Evolutionary conservation across 2,888 invertebrate genomes (phyloP).

Genomic region (Oscheius myriophilus): DNA sequence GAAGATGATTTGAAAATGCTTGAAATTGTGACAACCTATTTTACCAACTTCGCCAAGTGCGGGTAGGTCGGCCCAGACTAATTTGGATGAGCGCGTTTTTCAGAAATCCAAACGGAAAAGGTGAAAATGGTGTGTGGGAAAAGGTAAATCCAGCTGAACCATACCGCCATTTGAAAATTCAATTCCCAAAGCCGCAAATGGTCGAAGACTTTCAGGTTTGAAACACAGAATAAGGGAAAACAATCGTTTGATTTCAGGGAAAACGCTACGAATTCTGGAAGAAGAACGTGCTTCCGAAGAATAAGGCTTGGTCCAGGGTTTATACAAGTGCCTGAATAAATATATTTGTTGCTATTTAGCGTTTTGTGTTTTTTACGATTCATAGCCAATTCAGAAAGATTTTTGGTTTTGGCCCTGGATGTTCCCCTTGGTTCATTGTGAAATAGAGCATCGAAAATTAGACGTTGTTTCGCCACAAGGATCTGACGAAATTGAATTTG

Average conservation of each 20-base stretch:
- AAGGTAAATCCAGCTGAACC: neutral
- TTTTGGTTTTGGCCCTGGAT: too few relatives aligned
- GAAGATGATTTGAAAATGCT: constrained; percentile 53
- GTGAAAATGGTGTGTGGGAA: constrained; percentile 7
- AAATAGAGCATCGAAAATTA: too few relatives aligned
- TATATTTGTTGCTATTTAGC: too few relatives aligned
- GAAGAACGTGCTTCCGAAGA: constrained; percentile 10
- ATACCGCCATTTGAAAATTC: constrained; percentile 14
- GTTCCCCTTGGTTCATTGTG: too few relatives aligned
- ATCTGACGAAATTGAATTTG: too few relatives aligned
- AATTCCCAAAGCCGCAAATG: constrained; percentile 10
- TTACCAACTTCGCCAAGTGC: constrained; percentile 59
- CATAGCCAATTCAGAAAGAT: too few relatives aligned
- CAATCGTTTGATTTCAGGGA: constrained; percentile 1
- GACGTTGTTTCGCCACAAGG: too few relatives aligned
- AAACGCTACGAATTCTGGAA: constrained; percentile 19
- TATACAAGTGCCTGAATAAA: too few relatives aligned
- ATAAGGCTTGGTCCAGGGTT: too few relatives aligned
- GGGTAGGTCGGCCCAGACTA: constrained; percentile 35
- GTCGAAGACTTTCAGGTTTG: constrained; percentile 20
- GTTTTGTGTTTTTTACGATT: too few relatives aligned
- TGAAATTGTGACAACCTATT: constrained; percentile 53
- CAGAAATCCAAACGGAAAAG: constrained; percentile 23
- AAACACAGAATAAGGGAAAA: too few relatives aligned
- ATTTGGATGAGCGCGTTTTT: constrained; percentile 22